Evolutionary conservation across 1,140 invertebrate species (phyloP).

Genomic region (Halyomorpha halys): DNA sequence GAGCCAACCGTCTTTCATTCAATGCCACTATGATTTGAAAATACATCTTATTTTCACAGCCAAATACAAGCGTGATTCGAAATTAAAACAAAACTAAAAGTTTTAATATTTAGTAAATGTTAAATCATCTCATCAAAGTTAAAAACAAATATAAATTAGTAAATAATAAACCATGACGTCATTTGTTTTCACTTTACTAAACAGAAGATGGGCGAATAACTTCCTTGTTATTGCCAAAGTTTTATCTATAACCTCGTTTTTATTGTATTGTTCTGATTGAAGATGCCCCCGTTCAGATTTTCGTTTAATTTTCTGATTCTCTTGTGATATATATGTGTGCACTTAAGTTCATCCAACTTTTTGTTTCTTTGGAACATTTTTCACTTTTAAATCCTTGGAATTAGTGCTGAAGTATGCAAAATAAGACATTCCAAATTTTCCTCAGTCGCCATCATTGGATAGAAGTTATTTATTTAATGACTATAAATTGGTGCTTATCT

Average conservation of each 20-base stretch:
- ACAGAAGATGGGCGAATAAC: slow-evolving; percentile 26
- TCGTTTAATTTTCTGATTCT: background rate
- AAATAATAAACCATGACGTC: slow-evolving; percentile 22
- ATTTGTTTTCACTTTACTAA: slow-evolving; percentile 25
- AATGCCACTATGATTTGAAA: background rate
- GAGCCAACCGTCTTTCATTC: no score
- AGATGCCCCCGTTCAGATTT: background rate
- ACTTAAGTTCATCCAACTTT: background rate
- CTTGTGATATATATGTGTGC: slow-evolving; percentile 7
- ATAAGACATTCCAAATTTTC: no score
- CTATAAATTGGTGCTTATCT: no score
- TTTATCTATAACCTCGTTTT: slow-evolving; percentile 9
- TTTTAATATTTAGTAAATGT: background rate
- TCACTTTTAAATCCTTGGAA: no score
- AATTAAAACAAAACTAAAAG: background rate
- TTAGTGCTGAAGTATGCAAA: no score
- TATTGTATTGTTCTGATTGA: background rate
- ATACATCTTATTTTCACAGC: background rate
- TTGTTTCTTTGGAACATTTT: background rate
- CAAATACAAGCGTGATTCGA: background rate
- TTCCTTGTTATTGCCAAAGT: slow-evolving; percentile 26
- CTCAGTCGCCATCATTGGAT: no score
- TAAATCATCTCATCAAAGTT: background rate
- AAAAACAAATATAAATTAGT: background rate
- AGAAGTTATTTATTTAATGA: no score